These are phyloP conservation scores for Takifugu flavidus DNA, from an alignment of 2,113 vertebrate species.

Conservation along the genomic window DNA sequence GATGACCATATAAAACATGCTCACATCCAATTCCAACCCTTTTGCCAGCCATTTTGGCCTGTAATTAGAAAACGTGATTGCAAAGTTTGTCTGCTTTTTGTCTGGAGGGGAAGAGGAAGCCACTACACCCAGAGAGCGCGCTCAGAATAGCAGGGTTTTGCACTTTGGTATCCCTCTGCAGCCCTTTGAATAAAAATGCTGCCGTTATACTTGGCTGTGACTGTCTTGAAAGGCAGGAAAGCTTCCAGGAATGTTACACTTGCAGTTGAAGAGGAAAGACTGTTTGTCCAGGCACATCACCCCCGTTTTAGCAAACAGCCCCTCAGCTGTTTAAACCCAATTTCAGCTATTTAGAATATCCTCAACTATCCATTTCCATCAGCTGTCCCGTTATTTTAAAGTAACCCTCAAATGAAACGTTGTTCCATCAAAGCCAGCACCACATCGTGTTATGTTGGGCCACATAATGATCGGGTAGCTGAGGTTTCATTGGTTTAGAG, in stretches of 20 bases:
- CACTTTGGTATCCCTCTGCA: slow-evolving; percentile 45
- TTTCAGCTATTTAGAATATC: slow-evolving; percentile 49
- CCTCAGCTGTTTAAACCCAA: slow-evolving; percentile 56
- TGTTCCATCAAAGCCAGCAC: slow-evolving; percentile 33
- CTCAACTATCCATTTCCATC: slow-evolving; percentile 36
- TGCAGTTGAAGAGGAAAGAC: slow-evolving; percentile 41
- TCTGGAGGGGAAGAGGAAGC: slow-evolving; percentile 15
- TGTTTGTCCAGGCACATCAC: slow-evolving; percentile 50
- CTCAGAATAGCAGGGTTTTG: slow-evolving; percentile 51
- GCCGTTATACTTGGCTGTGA: slow-evolving; percentile 50
- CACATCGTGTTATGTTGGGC: slow-evolving; percentile 52
- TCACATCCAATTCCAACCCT: background rate
- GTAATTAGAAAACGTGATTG: slow-evolving; percentile 8
- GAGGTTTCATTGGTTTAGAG: slow-evolving; percentile 44
- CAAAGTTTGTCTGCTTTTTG: slow-evolving; percentile 28
- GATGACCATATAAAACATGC: slow-evolving; percentile 12
- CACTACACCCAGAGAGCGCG: slow-evolving; percentile 36
- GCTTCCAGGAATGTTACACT: slow-evolving; percentile 64
- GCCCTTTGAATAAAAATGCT: slow-evolving; percentile 42
- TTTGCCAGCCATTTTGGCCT: slow-evolving; percentile 1
- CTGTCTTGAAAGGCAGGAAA: slow-evolving; percentile 39
- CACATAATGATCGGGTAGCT: slow-evolving; percentile 61
- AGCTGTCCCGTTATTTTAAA: slow-evolving; percentile 39
- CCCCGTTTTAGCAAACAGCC: slow-evolving; percentile 22
- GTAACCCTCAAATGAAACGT: slow-evolving; percentile 26